Conservation (phyloP, 1,140 invertebrate species). For the Listronotus oregonensis region DNA sequence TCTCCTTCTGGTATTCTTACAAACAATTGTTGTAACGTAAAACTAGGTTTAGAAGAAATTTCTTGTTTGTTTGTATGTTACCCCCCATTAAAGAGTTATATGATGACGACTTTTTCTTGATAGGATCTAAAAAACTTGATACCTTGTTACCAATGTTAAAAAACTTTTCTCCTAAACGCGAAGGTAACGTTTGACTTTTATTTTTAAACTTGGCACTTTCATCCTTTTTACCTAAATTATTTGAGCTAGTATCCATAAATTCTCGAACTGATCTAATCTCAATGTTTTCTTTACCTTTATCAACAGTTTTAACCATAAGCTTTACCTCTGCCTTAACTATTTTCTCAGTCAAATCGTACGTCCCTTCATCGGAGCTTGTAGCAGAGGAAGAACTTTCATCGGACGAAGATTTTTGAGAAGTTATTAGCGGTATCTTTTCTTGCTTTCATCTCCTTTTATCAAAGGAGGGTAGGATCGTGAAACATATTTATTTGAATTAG, state of each 20-base stretch:
- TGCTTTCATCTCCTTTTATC: slow-evolving; percentile 1
- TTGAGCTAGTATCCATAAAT: slow-evolving; percentile 52
- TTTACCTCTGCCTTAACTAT: slow-evolving; percentile 59
- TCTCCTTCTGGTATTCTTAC: slow-evolving; percentile 42
- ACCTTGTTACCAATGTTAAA: slow-evolving; percentile 40
- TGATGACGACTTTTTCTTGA: slow-evolving; percentile 37
- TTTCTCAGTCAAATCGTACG: slow-evolving; percentile 41
- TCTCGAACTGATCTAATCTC: slow-evolving; percentile 61
- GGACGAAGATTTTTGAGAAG: slow-evolving; percentile 15
- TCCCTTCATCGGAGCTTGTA: slow-evolving; percentile 41
- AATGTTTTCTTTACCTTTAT: slow-evolving; percentile 60
- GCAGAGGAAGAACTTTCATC: slow-evolving; percentile 22
- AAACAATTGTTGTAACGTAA: slow-evolving; percentile 51
- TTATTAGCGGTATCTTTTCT: slow-evolving; percentile 18
- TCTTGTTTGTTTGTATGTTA: not conserved
- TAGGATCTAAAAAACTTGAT: slow-evolving; percentile 34
- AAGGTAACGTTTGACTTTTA: slow-evolving; percentile 41
- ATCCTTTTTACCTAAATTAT: not conserved
- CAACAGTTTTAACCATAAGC: slow-evolving; percentile 59
- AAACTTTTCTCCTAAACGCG: slow-evolving; percentile 35
- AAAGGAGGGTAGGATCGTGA: slow-evolving; percentile 10
- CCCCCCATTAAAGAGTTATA: slow-evolving; percentile 19
- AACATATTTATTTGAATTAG: slow-evolving; percentile 29
- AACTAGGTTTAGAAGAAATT: slow-evolving; percentile 43
- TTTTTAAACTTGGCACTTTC: slow-evolving; percentile 10